Percentiles rank a stretch among this genome's conserved stretches.
Conservation (phyloP, 2,888 invertebrate species). For the Andrena chrysosceles region DNA sequence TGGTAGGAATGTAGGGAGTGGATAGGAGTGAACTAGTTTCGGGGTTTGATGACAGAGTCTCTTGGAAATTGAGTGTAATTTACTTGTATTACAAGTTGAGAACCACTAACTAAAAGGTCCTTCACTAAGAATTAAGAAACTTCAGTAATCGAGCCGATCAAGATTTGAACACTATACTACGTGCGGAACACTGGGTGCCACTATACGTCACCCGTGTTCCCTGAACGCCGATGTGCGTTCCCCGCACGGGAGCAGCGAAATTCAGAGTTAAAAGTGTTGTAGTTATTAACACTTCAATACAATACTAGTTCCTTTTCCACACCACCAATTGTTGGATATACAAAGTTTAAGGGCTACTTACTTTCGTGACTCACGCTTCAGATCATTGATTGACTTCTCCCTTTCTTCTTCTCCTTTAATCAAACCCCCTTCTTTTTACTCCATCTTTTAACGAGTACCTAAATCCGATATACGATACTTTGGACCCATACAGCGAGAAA, state of each 20-base stretch:
- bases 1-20: no score
- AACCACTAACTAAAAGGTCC: no score
- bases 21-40: no score
- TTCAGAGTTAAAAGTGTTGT: no score
- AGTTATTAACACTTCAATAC: no score
- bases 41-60: no score
- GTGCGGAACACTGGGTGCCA: neutral
- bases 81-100: no score
- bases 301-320: neutral
- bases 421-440: neutral
- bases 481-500: constrained; percentile 33
- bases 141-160: no score
- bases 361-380: neutral
- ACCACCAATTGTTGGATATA: neutral
- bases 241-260: neutral
- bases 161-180: neutral
- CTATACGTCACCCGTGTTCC: neutral
- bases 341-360: neutral
- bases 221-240: neutral
- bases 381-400: constrained; percentile 28
- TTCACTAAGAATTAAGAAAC: no score
- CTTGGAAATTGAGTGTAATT: no score
- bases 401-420: constrained; percentile 12
- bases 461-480: constrained; percentile 21
- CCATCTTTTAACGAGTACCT: constrained; percentile 5